phyloP scores from a whole-genome alignment of 1,140 invertebrate species.

The Caligus rogercresseyi region DNA sequence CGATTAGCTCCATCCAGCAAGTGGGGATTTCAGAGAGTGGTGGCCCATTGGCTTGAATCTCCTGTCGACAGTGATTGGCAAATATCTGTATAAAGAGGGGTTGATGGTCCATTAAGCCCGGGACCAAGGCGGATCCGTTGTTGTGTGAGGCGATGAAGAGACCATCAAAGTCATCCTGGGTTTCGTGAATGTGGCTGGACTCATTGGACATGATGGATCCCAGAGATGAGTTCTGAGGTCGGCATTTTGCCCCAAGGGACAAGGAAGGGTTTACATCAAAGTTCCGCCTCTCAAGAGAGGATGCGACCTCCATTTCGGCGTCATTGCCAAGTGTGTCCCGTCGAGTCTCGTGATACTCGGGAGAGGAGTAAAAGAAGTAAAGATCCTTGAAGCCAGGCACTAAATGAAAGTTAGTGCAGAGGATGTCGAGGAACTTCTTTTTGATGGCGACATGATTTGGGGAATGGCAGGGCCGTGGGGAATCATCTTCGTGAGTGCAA shows the following conservation, averaged over 20 bases:
- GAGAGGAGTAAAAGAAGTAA: slow-evolving; percentile 11
- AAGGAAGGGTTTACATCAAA: not conserved
- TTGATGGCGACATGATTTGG: slow-evolving; percentile 6
- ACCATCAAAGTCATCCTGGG: slow-evolving; percentile 3
- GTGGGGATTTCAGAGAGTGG: slow-evolving; percentile 2
- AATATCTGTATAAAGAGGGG: slow-evolving; percentile 14
- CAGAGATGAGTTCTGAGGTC: not conserved
- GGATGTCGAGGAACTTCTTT: slow-evolving; percentile 16
- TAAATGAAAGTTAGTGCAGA: not conserved
- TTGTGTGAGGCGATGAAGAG: not conserved
- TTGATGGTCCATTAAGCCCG: not conserved
- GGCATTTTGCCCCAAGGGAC: not conserved
- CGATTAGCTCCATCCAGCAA: slow-evolving; percentile 2
- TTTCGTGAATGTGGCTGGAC: not conserved
- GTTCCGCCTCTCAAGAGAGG: not conserved
- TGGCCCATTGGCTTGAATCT: not conserved
- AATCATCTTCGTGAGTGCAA: not conserved
- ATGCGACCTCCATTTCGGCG: not conserved
- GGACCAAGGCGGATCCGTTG: not conserved
- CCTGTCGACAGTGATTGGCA: not conserved
- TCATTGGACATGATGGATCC: not conserved
- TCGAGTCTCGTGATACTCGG: not conserved
- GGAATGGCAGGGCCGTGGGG: not conserved
- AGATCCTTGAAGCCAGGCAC: slow-evolving; percentile 9
- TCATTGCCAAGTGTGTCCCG: not conserved